Conservation (phyloP, 1,140 invertebrate species). For the Elymnias hypermnestra region DNA sequence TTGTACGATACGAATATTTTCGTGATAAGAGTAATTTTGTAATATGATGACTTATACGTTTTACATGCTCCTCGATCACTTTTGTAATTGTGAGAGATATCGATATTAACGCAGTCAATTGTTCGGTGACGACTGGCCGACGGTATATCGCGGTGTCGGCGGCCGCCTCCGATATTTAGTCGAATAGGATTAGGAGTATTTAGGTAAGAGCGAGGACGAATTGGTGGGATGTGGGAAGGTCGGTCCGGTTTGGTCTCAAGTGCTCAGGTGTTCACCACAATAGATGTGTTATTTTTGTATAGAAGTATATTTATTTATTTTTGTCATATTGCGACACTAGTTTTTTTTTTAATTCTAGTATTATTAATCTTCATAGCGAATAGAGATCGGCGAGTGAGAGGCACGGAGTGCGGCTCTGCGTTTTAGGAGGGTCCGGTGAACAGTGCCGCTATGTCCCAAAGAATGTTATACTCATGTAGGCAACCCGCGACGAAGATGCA, state of each 20-base stretch:
- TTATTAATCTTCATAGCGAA: conserved; percentile 53
- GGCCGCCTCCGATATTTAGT: conserved; percentile 22
- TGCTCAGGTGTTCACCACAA: conserved; percentile 62
- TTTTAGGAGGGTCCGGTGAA: conserved; percentile 68
- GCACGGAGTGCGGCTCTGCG: conserved; percentile 65
- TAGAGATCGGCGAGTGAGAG: conserved; percentile 55
- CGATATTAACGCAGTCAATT: conserved; percentile 53
- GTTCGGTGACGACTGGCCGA: conserved; percentile 32
- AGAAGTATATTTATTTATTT: conserved; percentile 74
- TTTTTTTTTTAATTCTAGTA: conserved; percentile 55
- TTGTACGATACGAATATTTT: conserved; percentile 52
- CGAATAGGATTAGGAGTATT: conserved; percentile 17
- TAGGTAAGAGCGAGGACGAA: conserved; percentile 14
- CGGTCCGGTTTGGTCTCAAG: conserved; percentile 40
- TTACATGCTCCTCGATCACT: conserved; percentile 61
- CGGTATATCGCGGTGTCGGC: conserved; percentile 24
- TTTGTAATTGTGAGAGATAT: conserved; percentile 68
- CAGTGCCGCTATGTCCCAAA: conserved; percentile 70
- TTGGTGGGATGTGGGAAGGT: conserved; percentile 14
- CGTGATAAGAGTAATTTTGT: conserved; percentile 63
- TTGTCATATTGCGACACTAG: conserved; percentile 44
- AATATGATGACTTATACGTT: conserved; percentile 49
- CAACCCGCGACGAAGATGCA: conserved; percentile 35
- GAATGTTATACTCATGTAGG: conserved; percentile 65
- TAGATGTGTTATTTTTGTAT: conserved; percentile 71